Base-by-base conservation (phyloP, 2,797 vertebrate species). In the Trachops cirrhosus region DNA sequence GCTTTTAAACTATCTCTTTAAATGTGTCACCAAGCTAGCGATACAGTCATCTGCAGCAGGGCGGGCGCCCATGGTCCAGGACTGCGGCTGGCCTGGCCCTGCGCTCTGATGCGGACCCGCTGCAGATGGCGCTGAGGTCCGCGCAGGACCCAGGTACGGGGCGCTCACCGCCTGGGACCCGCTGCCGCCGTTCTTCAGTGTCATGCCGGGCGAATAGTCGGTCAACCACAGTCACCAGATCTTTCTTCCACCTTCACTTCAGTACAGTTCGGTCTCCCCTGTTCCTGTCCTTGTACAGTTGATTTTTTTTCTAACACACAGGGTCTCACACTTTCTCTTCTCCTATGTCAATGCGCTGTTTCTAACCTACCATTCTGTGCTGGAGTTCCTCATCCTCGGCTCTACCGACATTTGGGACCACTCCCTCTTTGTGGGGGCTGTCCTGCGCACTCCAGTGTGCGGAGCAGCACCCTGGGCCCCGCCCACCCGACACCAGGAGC, bases 161-260 rank as follows among this genome's bases (percentile, higher is more conserved):
- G 52, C 50, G 2, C 39, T 73, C 6, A 26, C 29, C 24, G 21
- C 24, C 37, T 0, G 6, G 15, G 59, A 39, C 16, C 54, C 19
- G 11, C 52, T 41, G 22, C 62, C 2, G 4, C 50, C 78, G 22
- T 32, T 12, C 34, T 34, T 52, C 34, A 7, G 2, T 0, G 1
- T 75, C 1, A 0, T 26, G 70, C 62, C 54, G 12, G 21, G 22
- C 32, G 44, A 75, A 0, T 1, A 1, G 1, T 12, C 4, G 16
- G 71, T 41, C 77, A 41, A 9, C 59, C n/a, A 19, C 46, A 44
- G 70, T 50, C 85, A 9, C 85, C 73, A 50, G 16, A 3, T 46
- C 57, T 70, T n/a, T 34, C 8, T 14, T 80, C 37, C 39, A 14
- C 37, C 50, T 73, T 24, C 26, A 37, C 52, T 46, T 48, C n/a